Conservation (phyloP, 53 echinoderm and acorn worm genomes). For the Stichopus horrens region DNA sequence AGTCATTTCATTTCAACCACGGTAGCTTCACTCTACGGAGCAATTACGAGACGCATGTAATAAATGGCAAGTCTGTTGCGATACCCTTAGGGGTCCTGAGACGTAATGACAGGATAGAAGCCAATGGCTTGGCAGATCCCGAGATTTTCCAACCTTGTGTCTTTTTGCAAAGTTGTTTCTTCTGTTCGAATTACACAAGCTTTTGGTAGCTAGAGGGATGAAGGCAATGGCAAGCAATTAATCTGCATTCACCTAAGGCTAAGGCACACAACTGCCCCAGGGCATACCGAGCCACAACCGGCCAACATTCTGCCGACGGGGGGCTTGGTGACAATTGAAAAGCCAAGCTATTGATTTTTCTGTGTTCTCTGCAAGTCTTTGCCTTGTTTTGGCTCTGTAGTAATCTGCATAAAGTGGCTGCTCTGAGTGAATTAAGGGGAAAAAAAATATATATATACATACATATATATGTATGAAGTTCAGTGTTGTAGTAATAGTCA, state of each 20-base stretch:
- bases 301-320: conserved; percentile 34
- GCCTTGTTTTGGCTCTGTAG: conserved; percentile 46
- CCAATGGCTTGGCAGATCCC: conserved; percentile 42
- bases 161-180: conserved; percentile 38
- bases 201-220: conserved; percentile 44
- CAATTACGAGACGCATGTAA: conserved; percentile 51
- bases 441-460: neutral
- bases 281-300: conserved; percentile 43
- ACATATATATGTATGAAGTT: neutral
- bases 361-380: conserved; percentile 40
- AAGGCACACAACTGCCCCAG: conserved; percentile 38
- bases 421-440: conserved; percentile 30
- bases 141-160: conserved; percentile 43
- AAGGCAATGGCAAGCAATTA: conserved; percentile 41
- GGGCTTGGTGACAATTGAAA: conserved; percentile 49
- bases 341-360: conserved; percentile 43
- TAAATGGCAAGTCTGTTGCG: conserved; percentile 51
- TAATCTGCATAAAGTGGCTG: conserved; percentile 46
- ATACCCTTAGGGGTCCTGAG: conserved; percentile 46
- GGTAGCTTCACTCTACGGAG: conserved; percentile 45
- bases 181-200: conserved; percentile 46
- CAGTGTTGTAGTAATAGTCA: neutral
- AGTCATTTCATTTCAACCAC: conserved; percentile 42
- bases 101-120: conserved; percentile 48
- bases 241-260: conserved; percentile 39